These are phyloP conservation scores for Sussaba pulchella DNA, from an alignment of 2,888 invertebrate genomes.

Conservation along the genomic window DNA sequence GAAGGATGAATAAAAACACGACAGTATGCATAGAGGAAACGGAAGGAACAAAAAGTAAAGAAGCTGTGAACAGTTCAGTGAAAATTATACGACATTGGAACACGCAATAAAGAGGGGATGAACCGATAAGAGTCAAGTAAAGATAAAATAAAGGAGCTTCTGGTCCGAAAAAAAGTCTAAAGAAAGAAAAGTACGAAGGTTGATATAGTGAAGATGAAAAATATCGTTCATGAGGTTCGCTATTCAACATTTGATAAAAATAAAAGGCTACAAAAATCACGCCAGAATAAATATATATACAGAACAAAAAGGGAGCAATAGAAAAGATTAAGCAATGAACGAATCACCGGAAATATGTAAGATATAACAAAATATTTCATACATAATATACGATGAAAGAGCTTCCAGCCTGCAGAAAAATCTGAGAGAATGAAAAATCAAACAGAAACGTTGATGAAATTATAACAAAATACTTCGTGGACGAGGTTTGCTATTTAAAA, in stretches of 20 bases:
- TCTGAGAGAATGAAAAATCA: too few species aligned
- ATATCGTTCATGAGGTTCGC: background rate
- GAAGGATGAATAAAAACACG: too few species aligned
- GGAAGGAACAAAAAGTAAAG: background rate
- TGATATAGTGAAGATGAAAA: conserved; percentile 13
- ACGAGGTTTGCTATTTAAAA: background rate
- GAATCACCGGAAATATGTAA: too few species aligned
- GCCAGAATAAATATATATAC: too few species aligned
- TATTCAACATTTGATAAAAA: too few species aligned
- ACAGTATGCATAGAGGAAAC: background rate
- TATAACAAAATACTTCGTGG: too few species aligned
- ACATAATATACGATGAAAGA: conserved; percentile 22
- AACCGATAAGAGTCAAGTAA: conserved; percentile 2
- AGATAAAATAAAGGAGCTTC: conserved; percentile 14
- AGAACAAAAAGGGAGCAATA: too few species aligned
- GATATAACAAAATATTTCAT: too few species aligned
- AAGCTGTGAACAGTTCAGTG: conserved; percentile 33
- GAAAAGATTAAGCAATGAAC: too few species aligned
- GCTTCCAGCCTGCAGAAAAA: background rate
- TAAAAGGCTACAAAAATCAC: too few species aligned
- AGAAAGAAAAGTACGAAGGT: background rate
- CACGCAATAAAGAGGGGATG: conserved; percentile 32
- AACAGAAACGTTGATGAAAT: too few species aligned
- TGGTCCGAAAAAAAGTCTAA: background rate
- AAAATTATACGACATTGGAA: conserved; percentile 36